Conservation (phyloP, 1,140 invertebrate genomes). For the Atta texana region DNA sequence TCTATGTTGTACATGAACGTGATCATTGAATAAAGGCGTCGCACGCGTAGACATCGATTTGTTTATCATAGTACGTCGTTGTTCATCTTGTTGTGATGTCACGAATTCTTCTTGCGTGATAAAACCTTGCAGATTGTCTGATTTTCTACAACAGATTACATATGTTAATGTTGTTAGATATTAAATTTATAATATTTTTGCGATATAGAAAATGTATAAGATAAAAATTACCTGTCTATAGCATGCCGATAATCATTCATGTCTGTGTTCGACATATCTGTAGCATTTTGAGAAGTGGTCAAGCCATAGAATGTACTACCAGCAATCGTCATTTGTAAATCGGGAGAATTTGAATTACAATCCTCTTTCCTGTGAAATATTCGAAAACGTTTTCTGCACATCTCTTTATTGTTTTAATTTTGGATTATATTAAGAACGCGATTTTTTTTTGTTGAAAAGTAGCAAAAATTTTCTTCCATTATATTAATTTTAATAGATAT, state of each 20-base stretch:
- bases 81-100: conserved; percentile 90
- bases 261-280: conserved; percentile 78
- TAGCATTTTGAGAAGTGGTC: conserved; percentile 78
- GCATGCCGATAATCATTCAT: conserved; percentile 82
- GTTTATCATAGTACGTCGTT: conserved; percentile 54
- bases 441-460: too few relatives aligned
- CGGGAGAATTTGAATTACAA: conserved; percentile 74
- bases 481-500: too few relatives aligned
- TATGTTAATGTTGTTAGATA: background rate
- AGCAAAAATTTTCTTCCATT: too few relatives aligned
- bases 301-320: conserved; percentile 83
- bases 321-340: conserved; percentile 81
- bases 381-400: background rate
- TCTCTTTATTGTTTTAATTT: too few relatives aligned
- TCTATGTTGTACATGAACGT: conserved; percentile 78
- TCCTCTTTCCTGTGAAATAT: conserved; percentile 76
- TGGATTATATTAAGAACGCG: too few relatives aligned
- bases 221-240: conserved; percentile 74
- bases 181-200: background rate
- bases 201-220: background rate
- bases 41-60: conserved; percentile 67
- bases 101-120: conserved; percentile 92
- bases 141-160: conserved; percentile 66
- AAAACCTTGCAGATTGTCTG: conserved; percentile 86
- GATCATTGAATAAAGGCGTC: conserved; percentile 78